Conservation (phyloP, 2,797 vertebrate species). For the Artibeus lituratus region DNA sequence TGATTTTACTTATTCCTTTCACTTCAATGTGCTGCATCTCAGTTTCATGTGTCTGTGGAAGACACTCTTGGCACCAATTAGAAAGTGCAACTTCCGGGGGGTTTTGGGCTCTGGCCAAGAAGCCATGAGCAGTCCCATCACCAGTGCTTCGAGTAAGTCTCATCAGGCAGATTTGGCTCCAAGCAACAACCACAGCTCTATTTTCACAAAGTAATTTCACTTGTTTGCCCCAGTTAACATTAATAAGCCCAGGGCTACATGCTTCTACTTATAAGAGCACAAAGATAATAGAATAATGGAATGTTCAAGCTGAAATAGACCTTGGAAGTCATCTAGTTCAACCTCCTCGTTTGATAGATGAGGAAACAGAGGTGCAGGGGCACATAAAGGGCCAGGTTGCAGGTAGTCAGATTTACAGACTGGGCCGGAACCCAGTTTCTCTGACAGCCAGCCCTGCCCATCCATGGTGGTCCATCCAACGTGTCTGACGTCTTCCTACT, state of each 20-base stretch:
- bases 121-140: conserved; percentile 47
- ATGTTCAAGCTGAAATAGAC: conserved; percentile 23
- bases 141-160: conserved; percentile 47
- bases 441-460: not conserved
- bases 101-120: conserved; percentile 66
- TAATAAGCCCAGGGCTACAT: conserved; percentile 55
- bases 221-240: conserved; percentile 71
- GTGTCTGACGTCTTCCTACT: not conserved
- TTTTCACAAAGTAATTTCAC: conserved; percentile 69
- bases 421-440: not conserved
- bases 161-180: conserved; percentile 45
- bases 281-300: conserved; percentile 30
- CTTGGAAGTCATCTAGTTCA: conserved; percentile 7
- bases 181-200: conserved; percentile 50
- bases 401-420: not conserved
- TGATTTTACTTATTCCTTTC: conserved; percentile 13
- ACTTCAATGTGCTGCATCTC: not conserved
- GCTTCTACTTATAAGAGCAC: conserved; percentile 20
- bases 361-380: not conserved
- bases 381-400: not conserved
- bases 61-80: not conserved
- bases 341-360: not conserved
- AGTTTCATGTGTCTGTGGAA: not conserved
- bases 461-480: not conserved
- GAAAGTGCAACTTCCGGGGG: conserved; percentile 60